A percentile compares a stretch with the other conserved stretches of the same genome.
These are phyloP conservation scores for Thereuonema tuberculata DNA, from an alignment of 1,140 invertebrate species.

Conservation along the genomic window DNA sequence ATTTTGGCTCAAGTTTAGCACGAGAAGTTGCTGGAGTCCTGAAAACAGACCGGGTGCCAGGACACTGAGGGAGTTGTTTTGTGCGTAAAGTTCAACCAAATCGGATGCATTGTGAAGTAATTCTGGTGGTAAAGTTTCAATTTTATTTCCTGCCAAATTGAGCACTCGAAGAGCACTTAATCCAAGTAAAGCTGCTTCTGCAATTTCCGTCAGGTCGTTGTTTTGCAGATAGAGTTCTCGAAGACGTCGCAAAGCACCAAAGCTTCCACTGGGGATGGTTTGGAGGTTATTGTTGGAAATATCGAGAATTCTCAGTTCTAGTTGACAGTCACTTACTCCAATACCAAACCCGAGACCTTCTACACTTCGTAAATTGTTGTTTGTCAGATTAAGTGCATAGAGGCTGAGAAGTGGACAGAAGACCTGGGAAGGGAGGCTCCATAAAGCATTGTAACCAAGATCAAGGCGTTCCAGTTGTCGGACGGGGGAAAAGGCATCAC, in stretches of 20 bases:
- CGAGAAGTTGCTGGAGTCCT: constrained; percentile 55
- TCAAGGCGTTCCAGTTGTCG: constrained; percentile 51
- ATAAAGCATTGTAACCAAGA: constrained; percentile 64
- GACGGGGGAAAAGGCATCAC: constrained; percentile 51
- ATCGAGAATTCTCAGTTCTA: constrained; percentile 67
- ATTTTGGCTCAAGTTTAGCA: constrained; percentile 76
- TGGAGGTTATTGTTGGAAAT: constrained; percentile 63
- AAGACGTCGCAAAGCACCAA: constrained; percentile 55
- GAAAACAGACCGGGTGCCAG: constrained; percentile 62
- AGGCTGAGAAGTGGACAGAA: constrained; percentile 58
- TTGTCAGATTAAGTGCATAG: constrained; percentile 52
- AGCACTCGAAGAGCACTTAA: constrained; percentile 48
- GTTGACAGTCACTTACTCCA: constrained; percentile 38
- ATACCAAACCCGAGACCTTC: constrained; percentile 45
- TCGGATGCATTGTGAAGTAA: constrained; percentile 61
- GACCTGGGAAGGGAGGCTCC: constrained; percentile 52
- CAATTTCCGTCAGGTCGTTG: constrained; percentile 54
- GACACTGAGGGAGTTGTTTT: constrained; percentile 67
- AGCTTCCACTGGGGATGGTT: constrained; percentile 55
- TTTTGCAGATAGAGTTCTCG: constrained; percentile 60
- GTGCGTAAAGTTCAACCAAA: constrained; percentile 67
- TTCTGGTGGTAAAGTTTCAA: constrained; percentile 68
- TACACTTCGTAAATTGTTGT: constrained; percentile 62
- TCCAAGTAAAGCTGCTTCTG: constrained; percentile 52
- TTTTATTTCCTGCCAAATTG: constrained; percentile 61